phyloP scores from a whole-genome alignment of 2,113 vertebrate genomes.

The Hepsetus odoe region DNA sequence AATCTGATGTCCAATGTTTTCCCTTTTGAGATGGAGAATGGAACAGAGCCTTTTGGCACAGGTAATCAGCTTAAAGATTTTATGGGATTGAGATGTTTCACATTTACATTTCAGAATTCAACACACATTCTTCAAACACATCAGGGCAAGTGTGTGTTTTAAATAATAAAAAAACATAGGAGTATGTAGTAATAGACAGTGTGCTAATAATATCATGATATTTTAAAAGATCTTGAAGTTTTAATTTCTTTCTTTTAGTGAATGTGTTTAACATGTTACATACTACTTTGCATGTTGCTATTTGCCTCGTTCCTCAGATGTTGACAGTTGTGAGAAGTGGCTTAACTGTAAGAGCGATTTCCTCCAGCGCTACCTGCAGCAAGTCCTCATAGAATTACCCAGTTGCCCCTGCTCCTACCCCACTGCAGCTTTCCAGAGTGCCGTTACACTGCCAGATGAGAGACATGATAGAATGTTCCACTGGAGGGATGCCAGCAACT shows the following conservation, averaged over 20 bases:
- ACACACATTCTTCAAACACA: too few species aligned
- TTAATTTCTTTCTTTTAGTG: too few species aligned
- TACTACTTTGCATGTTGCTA: too few species aligned
- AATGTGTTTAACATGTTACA: too few species aligned
- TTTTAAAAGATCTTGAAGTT: too few species aligned
- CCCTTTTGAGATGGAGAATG: constrained; percentile 79
- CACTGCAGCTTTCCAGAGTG: constrained; percentile 75
- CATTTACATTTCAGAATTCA: too few species aligned
- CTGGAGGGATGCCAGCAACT: constrained; percentile 87
- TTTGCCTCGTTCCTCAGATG: constrained; percentile 71
- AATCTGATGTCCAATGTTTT: constrained; percentile 72
- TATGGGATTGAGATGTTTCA: too few species aligned
- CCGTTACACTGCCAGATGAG: constrained; percentile 82
- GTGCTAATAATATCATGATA: too few species aligned
- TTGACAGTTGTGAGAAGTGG: constrained; percentile 95
- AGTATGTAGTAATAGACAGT: too few species aligned
- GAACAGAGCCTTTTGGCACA: constrained; percentile 81
- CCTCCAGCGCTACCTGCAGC: constrained; percentile 85
- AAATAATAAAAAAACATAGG: too few species aligned
- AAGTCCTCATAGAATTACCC: constrained; percentile 83
- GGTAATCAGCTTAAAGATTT: constrained; percentile 77
- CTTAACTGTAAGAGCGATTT: constrained; percentile 91
- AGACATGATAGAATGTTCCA: constrained; percentile 76
- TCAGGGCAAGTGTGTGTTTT: too few species aligned
- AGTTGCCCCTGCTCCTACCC: constrained; percentile 91